A percentile compares a stretch with the other conserved stretches of the same genome.
These are phyloP conservation scores for Ficedula albicollis DNA, from an alignment of 2,797 vertebrate genomes.

Conservation along the genomic window DNA sequence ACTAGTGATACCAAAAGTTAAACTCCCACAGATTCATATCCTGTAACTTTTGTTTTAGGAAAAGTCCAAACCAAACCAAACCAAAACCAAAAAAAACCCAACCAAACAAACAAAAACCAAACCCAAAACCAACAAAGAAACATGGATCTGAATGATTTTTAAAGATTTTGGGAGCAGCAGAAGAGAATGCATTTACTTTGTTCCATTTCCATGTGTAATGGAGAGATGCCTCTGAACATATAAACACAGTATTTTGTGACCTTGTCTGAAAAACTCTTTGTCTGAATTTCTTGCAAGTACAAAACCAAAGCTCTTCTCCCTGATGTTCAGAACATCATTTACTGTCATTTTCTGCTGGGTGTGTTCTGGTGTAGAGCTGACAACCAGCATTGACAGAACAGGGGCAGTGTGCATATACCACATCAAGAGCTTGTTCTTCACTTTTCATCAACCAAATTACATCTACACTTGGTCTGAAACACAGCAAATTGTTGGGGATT, in stretches of 20 bases:
- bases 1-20: accelerated
- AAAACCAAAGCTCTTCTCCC: not conserved
- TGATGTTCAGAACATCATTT: not conserved
- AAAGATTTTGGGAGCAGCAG: not conserved
- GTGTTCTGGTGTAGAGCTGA: not conserved
- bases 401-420: not conserved
- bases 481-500: not conserved
- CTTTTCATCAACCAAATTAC: not conserved
- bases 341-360: not conserved
- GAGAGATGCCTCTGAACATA: not conserved
- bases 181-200: not conserved
- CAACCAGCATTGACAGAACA: not conserved
- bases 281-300: not conserved
- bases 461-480: not conserved
- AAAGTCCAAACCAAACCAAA: not conserved
- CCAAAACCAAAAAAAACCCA: too few relatives aligned
- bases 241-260: not conserved
- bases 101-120: too few relatives aligned
- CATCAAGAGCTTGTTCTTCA: not conserved
- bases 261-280: not conserved
- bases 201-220: not conserved
- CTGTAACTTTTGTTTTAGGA: not conserved
- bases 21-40: not conserved
- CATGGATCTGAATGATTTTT: not conserved
- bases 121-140: not conserved